phyloP scores from a whole-genome alignment of 1,140 invertebrate species.

The Drosophila sp. region DNA sequence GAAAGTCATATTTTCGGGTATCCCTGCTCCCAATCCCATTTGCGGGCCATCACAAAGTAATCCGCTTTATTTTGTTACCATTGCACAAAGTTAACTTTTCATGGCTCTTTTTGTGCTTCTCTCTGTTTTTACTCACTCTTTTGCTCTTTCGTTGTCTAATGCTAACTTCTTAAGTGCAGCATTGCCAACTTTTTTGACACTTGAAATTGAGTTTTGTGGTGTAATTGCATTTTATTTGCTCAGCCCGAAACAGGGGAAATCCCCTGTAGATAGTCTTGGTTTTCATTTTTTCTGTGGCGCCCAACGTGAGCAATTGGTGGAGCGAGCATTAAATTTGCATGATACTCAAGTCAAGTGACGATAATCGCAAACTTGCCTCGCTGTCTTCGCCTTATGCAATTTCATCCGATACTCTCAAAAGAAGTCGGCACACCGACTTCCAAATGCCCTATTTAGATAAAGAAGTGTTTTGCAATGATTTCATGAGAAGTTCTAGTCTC shows the following conservation, averaged over 20 bases:
- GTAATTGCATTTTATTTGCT: constrained; percentile 79
- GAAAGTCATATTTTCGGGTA: constrained; percentile 42
- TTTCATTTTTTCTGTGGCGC: constrained; percentile 11
- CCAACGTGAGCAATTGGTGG: background rate
- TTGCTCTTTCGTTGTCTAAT: constrained; percentile 14
- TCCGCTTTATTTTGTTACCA: constrained; percentile 57
- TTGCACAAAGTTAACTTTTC: constrained; percentile 39
- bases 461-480: too few species aligned
- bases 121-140: constrained; percentile 15
- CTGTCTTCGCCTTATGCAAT: background rate
- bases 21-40: constrained; percentile 23
- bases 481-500: too few species aligned
- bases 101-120: background rate
- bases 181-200: constrained; percentile 71
- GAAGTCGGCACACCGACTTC: background rate
- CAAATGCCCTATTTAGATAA: background rate
- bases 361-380: background rate
- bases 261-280: constrained; percentile 17
- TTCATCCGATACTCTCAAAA: background rate
- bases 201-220: constrained; percentile 80
- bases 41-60: constrained; percentile 36
- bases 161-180: constrained; percentile 78
- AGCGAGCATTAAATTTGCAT: constrained; percentile 72
- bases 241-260: constrained; percentile 33
- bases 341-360: constrained; percentile 68